Percentiles rank a stretch among this genome's conserved stretches.
These are phyloP conservation scores for Hydrocynus forskahlii DNA, from an alignment of 2,797 vertebrate genomes.

Conservation along the genomic window DNA sequence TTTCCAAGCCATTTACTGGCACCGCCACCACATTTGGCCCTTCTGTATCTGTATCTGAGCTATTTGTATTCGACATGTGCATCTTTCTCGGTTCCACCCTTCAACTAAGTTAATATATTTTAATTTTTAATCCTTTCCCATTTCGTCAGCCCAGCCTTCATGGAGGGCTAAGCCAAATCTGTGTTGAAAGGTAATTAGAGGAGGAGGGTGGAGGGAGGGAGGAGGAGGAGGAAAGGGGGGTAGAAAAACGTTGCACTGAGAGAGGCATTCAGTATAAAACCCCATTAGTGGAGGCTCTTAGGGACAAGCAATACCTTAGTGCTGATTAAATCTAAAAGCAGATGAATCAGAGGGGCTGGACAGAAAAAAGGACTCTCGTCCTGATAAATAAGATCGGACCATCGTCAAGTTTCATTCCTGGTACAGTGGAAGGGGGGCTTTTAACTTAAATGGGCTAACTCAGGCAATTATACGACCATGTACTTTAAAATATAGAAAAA, in stretches of 20 bases:
- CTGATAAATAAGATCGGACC: constrained; percentile 90
- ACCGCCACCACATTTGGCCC: too few species aligned
- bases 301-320: constrained; percentile 96
- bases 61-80: constrained; percentile 60
- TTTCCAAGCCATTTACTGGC: too few species aligned
- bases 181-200: constrained; percentile 90
- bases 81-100: constrained; percentile 63
- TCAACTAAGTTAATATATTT: constrained; percentile 66
- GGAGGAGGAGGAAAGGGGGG: constrained; percentile 55
- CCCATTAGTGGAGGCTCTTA: constrained; percentile 96
- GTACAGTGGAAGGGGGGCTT: constrained; percentile 73
- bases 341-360: constrained; percentile 90
- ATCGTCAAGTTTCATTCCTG: constrained; percentile 97
- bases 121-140: constrained; percentile 82
- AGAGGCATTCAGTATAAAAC: constrained; percentile 91
- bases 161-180: constrained; percentile 81
- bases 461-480: constrained; percentile 94
- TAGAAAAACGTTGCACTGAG: constrained; percentile 83
- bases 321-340: constrained; percentile 98
- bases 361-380: constrained; percentile 94
- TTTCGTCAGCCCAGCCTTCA: constrained; percentile 74
- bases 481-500: constrained; percentile 89
- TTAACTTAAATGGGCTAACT: constrained; percentile 97
- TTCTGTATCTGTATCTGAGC: too few species aligned
- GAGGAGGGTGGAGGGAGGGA: constrained; percentile 69